Evolutionary conservation across 2,113 vertebrate genomes (phyloP).

Genomic region (Oenanthe melanoleuca): DNA sequence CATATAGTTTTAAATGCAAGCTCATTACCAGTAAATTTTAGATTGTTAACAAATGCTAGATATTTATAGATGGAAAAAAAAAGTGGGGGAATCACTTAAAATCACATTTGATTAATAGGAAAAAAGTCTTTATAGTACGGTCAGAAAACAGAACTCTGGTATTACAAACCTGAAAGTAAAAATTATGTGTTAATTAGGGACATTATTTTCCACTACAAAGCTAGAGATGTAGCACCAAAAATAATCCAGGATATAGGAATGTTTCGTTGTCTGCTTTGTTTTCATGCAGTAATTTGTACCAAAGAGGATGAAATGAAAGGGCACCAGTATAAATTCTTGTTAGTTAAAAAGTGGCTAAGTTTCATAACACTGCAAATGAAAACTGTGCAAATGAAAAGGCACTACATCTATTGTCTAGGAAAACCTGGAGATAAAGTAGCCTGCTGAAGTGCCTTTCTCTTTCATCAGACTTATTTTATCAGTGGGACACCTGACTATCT

Average conservation of each 20-base stretch:
- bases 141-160: not conserved
- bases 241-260: not conserved
- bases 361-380: not conserved
- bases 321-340: not conserved
- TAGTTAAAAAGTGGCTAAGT: not conserved
- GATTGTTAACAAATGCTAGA: not conserved
- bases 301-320: not conserved
- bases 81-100: not conserved
- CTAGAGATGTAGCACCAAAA: not conserved
- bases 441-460: conserved; percentile 75
- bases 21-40: not conserved
- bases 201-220: not conserved
- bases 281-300: conserved; percentile 15
- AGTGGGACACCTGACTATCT: conserved; percentile 34
- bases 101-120: not conserved
- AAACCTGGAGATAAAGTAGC: not conserved
- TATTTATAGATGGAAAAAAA: accelerated
- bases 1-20: not conserved
- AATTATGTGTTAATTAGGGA: not conserved
- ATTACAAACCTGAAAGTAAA: not conserved
- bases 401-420: not conserved
- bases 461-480: conserved; percentile 50
- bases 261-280: not conserved
- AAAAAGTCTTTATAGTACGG: not conserved
- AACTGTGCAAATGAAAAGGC: not conserved